Base-by-base conservation (phyloP, 2,797 vertebrate species). In the Oryzias dopingdopingensis region DNA sequence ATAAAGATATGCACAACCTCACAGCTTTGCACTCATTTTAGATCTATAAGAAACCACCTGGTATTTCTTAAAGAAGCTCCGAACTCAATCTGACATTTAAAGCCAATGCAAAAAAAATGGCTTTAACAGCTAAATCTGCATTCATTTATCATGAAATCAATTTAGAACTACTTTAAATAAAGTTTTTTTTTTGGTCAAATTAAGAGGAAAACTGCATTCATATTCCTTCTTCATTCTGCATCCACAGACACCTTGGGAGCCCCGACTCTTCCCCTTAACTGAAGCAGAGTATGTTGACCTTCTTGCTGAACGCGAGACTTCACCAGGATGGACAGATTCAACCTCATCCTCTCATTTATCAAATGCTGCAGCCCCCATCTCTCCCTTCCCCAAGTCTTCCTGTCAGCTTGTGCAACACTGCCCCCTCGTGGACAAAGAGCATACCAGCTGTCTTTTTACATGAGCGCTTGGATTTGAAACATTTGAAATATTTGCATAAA, bases 171-270 rank as follows among this genome's bases (percentile, higher is more conserved):
- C 17, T 45, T 6, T 18, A 42, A 29, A 14, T 8, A 32, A 43
- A 70, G 54, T 43, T 1, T 4, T 14, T 32, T 12, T 3, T 7
- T 46, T 18, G 18, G 50, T 58, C 16, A 53, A n/a, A 24, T 26
- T 16, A 42, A 22, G 41, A 23, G 5, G 0, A 4, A 16, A 6
- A 42, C 6, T 29, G 5, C 26, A 29, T 6, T 10, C n/a, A n/a
- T 12, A 13, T 2, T 24, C 15, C 20, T 46, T 70, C 10, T 60
- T 5, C 77, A 29, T 62, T 56, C 23, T 59, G 18, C 70, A 85
- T 79, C 76, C 72, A 62, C 70, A 54, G 61, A 43, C 57, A 15
- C 74, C 85, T 14, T 88, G 86, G 85, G 70, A 82, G 45, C 67
- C 15, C 8, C 63, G 79, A 60, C 47, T 62, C 45, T 88, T 87